Base-by-base conservation (phyloP, 2,797 vertebrate species). In the Phalanger gymnotis region DNA sequence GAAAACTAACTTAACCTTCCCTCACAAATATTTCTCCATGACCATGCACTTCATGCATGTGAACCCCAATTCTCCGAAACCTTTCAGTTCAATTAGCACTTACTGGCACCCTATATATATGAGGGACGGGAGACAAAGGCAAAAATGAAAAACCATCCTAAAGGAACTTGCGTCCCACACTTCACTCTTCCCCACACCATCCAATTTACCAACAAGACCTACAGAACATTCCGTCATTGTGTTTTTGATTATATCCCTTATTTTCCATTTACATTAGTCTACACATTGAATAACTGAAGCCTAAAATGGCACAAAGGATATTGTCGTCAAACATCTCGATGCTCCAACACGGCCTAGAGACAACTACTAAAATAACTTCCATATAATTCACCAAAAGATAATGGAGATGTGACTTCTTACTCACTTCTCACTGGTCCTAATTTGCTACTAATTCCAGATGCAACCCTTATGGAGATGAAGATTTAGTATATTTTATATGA, bases 281-380 rank as follows among this genome's bases (percentile, higher is more conserved):
- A 47, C 22, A 9, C 22, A 81, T 16, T 25, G 7, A 47, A 81
- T 81, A 81, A 81, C 6, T 47, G 40, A 81, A 81, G 16, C 22
- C 40, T 81, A 47, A 81, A 81, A 81, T 47, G 11, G 3, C n/a
- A 47, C n/a, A 81, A 47, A 47, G 40, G 40, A 47, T 4, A 25
- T 47, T 47, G 40, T 47, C 73, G 10, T 47, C 40, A 27, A 47
- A 47, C 47, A 22, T 31, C 9, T 73, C 53, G 61, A 53, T 0
- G 54, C 40, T 90, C 90, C 40, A 95, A n/a, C 16, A 92, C 53
- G 93, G 58, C 10, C 93, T 93, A 96, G 93, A 10, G n/a, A 93
- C 47, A 97, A 95, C 40, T 81, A 94, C 31, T 61, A 95, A 47
- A 95, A 81, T 54, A 92, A 91, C n/a, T n/a, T 89, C 10, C 19